Evolutionary conservation across 2,113 vertebrate species (phyloP).

Genomic region (Perccottus glenii): DNA sequence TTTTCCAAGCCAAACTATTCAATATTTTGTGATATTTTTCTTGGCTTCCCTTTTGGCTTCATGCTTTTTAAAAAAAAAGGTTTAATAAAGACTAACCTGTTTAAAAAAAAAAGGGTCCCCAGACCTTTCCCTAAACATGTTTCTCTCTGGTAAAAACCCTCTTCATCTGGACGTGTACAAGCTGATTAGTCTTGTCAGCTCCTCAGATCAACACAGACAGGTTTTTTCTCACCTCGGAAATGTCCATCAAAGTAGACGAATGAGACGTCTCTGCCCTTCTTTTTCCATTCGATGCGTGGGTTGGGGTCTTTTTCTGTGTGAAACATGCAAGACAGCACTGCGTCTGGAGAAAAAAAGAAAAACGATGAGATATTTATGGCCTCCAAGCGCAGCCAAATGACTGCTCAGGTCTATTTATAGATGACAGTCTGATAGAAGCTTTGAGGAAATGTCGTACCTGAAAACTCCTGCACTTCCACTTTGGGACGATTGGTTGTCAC

Average conservation of each 20-base stretch:
- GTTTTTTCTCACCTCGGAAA: slow-evolving; percentile 83
- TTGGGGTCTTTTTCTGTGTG: slow-evolving; percentile 76
- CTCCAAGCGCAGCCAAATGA: slow-evolving; percentile 19
- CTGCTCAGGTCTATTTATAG: slow-evolving; percentile 48
- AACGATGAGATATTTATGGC: slow-evolving; percentile 46
- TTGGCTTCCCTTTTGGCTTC: too few species aligned
- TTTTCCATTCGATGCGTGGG: slow-evolving; percentile 95
- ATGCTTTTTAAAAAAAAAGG: too few species aligned
- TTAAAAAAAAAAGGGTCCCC: too few species aligned
- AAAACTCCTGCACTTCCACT: slow-evolving; percentile 74
- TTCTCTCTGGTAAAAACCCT: not conserved
- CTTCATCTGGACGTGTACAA: slow-evolving; percentile 19
- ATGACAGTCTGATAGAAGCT: slow-evolving; percentile 22
- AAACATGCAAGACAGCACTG: slow-evolving; percentile 86
- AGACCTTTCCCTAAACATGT: too few species aligned
- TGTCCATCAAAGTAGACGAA: slow-evolving; percentile 86
- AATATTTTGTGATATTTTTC: too few species aligned
- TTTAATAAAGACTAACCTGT: too few species aligned
- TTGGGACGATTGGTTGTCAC: slow-evolving; percentile 58
- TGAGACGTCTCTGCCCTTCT: slow-evolving; percentile 80
- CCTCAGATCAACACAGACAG: slow-evolving; percentile 32
- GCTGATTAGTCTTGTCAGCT: slow-evolving; percentile 43
- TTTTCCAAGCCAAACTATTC: too few species aligned
- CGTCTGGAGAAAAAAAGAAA: slow-evolving; percentile 72
- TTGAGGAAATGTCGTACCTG: slow-evolving; percentile 58